phyloP scores from a whole-genome alignment of 2,113 vertebrate genomes.

The Chascanopsetta lugubris region DNA sequence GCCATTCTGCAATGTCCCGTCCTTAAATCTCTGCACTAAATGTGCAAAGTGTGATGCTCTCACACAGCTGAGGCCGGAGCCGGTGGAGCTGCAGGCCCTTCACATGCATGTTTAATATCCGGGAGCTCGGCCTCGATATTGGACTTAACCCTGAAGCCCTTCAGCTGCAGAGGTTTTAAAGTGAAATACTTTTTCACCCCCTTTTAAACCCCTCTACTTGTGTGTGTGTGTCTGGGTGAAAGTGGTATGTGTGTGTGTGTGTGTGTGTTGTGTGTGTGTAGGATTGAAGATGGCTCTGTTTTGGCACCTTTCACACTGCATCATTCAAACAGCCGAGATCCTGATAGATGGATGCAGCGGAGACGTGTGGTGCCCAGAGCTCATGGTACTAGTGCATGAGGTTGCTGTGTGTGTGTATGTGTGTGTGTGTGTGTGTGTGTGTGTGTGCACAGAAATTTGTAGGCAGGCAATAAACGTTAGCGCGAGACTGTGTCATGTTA shows the following conservation, averaged over 20 bases:
- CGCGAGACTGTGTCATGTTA: slow-evolving; percentile 49
- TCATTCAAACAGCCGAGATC: slow-evolving; percentile 42
- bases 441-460: slow-evolving; percentile 8
- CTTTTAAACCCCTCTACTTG: slow-evolving; percentile 30
- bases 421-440: neutral
- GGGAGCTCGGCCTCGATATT: slow-evolving; percentile 30
- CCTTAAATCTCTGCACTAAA: slow-evolving; percentile 11
- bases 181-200: slow-evolving; percentile 2
- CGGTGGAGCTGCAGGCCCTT: slow-evolving; percentile 46
- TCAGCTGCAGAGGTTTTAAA: slow-evolving; percentile 35
- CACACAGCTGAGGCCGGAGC: slow-evolving; percentile 21
- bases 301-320: slow-evolving; percentile 53
- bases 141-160: slow-evolving; percentile 29
- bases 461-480: slow-evolving; percentile 6
- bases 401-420: neutral
- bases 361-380: slow-evolving; percentile 20
- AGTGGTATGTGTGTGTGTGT: neutral
- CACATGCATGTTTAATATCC: slow-evolving; percentile 64
- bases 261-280: slow-evolving; percentile 13
- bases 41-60: slow-evolving; percentile 12
- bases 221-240: slow-evolving; percentile 3
- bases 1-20: neutral
- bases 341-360: slow-evolving; percentile 31
- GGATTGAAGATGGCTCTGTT: slow-evolving; percentile 42
- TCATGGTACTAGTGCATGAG: slow-evolving; percentile 1